Evolutionary conservation across 2,888 invertebrate genomes (phyloP), one percentile per base, ranked within the genome.

Genomic region (Drosophila imparisetae): DNA sequence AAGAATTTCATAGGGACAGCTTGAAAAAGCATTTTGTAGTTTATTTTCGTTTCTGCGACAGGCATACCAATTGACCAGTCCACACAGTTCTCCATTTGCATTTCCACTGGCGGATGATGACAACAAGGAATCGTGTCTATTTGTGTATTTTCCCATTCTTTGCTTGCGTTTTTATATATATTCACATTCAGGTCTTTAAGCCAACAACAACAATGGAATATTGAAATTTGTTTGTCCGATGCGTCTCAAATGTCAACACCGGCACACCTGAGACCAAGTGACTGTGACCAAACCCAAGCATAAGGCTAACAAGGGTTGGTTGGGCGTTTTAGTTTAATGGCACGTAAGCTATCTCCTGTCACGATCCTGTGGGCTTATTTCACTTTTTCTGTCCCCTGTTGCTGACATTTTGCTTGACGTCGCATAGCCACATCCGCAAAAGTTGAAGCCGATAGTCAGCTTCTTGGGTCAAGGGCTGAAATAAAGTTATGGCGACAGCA

Each of bases 1-100:
- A 60, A 49, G 53, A 64, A 63, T 64, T 60, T 65, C 57, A 40
- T 49, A 48, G 53, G 69, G 57, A 68, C 78, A 78, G 75, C 70
- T 78, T 82, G 50, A 54, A 59, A 36, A 67, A 66, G 53, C 62
- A 71, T 75, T 78, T 75, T 72, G 45, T 66, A 75, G 49, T 71
- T 62, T 32, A 66, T 69, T 61, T 66, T 70, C 32, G 15, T 27
- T 29, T 18, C 58, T 53, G 40, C 34, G 45, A 55, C 42, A 18
- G 61, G 59, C 54, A 68, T 61, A 66, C 63, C 59, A 73, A 71
- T 65, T 73, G 61, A 27, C 38, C 40, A 38, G 11, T 15, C 1
- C 15, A 32, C 18, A 40, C 18, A 40, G 32, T 30, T 7, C 4
- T 29, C 13, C 4, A 21, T 38, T 21, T 15, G n/a, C 8, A 40